A percentile compares a stretch with the other conserved stretches of the same genome.
phyloP scores from a whole-genome alignment of 2,113 vertebrate genomes.

The Platichthys flesus region DNA sequence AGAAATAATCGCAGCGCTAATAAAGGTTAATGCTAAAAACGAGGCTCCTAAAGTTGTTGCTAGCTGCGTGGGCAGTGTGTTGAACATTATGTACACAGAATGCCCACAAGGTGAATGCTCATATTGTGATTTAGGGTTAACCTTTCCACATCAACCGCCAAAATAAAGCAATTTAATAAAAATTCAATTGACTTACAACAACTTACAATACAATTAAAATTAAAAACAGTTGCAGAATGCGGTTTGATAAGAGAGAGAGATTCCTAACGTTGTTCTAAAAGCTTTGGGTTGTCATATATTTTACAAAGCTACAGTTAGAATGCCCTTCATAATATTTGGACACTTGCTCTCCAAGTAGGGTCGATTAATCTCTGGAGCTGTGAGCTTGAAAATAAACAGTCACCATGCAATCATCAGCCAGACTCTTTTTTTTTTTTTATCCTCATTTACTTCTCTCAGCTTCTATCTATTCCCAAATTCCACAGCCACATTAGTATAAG shows the following conservation, averaged over 20 bases:
- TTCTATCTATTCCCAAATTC: conserved; percentile 39
- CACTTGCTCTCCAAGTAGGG: conserved; percentile 61
- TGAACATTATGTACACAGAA: background rate
- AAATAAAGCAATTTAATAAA: background rate
- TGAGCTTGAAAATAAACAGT: conserved; percentile 67
- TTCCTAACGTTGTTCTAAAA: conserved; percentile 37
- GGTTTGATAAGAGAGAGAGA: conserved; percentile 1
- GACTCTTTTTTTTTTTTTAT: conserved; percentile 38
- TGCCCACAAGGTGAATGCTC: background rate
- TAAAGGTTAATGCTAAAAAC: conserved; percentile 5
- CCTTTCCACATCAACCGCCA: conserved; percentile 18
- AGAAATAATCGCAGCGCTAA: background rate
- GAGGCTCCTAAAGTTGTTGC: background rate
- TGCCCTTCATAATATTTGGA: conserved; percentile 74
- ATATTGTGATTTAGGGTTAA: background rate
- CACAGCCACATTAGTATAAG: conserved; percentile 41
- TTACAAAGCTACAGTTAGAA: conserved; percentile 50
- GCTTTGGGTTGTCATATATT: conserved; percentile 50
- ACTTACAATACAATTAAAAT: conserved; percentile 9
- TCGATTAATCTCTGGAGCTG: conserved; percentile 59
- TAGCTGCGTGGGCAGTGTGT: background rate
- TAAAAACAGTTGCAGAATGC: background rate
- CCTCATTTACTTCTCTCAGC: conserved; percentile 27
- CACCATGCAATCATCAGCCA: conserved; percentile 48
- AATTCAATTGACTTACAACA: background rate